Percentiles rank a stretch among this genome's conserved stretches.
Evolutionary conservation across 2,113 vertebrate genomes (phyloP).

Genomic region (Colaptes auratus): DNA sequence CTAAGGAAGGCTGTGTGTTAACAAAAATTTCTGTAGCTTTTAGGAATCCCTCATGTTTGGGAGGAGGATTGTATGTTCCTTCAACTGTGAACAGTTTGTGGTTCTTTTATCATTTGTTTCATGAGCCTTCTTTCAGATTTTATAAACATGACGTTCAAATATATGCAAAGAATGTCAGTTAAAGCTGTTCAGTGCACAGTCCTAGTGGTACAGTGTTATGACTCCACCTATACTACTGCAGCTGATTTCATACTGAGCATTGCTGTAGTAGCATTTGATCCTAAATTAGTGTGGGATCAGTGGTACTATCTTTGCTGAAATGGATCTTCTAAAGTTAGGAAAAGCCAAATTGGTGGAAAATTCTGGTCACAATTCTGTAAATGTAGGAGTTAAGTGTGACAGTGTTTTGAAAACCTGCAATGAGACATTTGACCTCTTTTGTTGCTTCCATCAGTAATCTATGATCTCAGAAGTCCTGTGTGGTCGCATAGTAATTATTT

Average conservation of each 20-base stretch:
- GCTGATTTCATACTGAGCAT: background rate
- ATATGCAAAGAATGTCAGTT: background rate
- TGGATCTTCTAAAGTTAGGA: background rate
- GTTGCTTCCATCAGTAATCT: background rate
- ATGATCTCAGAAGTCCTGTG: background rate
- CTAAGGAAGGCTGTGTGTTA: background rate
- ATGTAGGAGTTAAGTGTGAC: background rate
- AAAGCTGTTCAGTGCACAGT: background rate
- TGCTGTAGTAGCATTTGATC: background rate
- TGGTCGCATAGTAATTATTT: background rate
- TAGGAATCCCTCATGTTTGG: background rate
- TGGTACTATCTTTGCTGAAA: background rate
- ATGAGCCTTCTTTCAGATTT: background rate
- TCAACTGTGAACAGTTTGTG: conserved; percentile 1
- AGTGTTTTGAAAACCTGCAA: background rate
- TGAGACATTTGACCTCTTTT: background rate
- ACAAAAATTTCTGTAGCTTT: background rate
- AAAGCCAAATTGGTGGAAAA: background rate
- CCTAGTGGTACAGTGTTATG: background rate
- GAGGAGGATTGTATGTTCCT: background rate
- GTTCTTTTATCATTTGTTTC: background rate
- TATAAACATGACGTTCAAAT: background rate
- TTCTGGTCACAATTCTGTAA: background rate
- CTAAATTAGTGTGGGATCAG: background rate
- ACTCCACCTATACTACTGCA: background rate